Base-by-base conservation (phyloP, 2,888 invertebrate genomes). In the Drosophila colorata region DNA sequence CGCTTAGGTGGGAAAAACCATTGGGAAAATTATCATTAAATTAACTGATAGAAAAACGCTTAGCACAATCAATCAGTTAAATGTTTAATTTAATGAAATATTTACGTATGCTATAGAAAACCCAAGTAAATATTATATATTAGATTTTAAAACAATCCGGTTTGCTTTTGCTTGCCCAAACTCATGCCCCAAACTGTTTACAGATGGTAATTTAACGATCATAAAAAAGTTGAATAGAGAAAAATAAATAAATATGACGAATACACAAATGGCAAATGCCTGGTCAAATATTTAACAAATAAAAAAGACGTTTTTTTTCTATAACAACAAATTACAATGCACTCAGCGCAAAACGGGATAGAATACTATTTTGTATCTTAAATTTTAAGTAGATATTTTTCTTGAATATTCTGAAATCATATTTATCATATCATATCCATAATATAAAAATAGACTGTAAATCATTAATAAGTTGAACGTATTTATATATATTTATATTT, bases 141-240 rank as follows among this genome's bases (percentile, higher is more conserved):
- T 31, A 14, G 2, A 20, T 7, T 14, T 31, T 20, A 14, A 1
- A 35, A 47, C 4, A 9, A 46, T 46, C 33, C 4, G 9, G 16
- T 9, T 23, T 16, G 31, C 11, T 13, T 14, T 35, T 13, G 47
- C 23, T 35, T 16, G 13, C 9, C 2, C 8, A 13, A 31, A n/a
- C n/a, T n/a, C n/a, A n/a, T n/a, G n/a, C n/a, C 9, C 2, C 8
- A 13, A 25, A 51, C 38, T 38, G 31, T 28, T 40, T 14, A 25
- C 33, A 33, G 7, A 40, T 46, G 46, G n/a, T 16, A 25, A 33
- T 47, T 47, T 6, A 6, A 18, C 40, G 25, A 18, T 60, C 18
- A 60, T 47, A 59, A 47, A 58, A 46, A 16, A 28, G 23, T 52
- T 40, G 28, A 52, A 18, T 28, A 28, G 13, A 40, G 2, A 23